Evolutionary conservation across 2,888 invertebrate genomes (phyloP), one percentile per base, ranked within the genome.

Genomic region (Alentia gelatinosa): DNA sequence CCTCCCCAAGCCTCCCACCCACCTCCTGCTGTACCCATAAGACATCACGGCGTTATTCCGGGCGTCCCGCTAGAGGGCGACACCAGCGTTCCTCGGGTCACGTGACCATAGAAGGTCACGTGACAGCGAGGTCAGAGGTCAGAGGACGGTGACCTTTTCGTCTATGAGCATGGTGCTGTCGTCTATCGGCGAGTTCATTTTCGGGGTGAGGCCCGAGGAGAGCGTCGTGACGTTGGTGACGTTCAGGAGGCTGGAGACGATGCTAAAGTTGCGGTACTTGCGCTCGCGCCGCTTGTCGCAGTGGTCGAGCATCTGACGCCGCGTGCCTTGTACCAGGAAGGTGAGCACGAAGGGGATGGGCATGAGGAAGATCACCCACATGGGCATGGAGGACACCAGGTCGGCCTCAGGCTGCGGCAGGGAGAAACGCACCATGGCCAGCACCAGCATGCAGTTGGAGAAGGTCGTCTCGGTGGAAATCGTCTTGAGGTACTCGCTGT

Each of bases 391-490:
- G 15, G 96, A 94, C 3, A 95, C 95, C 90, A 94, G 91, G 90
- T 95, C 95, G 0, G 95, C 94, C 90, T 94, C 94, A 0, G 95
- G 95, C 92, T 94, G 94, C 88, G 93, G 93, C 86, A 96, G 94
- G 37, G 95, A 94, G 91, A 95, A 94, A 37, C 95, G 93, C 89
- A 95, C 93, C 39, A 95, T 95, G 37, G 94, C 94, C 86, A 96
- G 92, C 56, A 95, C 94, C 63, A 95, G 94, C 68, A 95, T 93
- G 90, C 95, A 95, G 93, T 95, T 95, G 83, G 94, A 93, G 91
- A 95, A 94, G 35, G 95, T 94, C 7, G 95, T 94, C 93, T 96
- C 96, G 39, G 94, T 92, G 5, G 95, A 95, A 56, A 95, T 94
- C 30, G 95, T 94, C 92, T 94, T 94, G 86, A 94, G 93, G 92